Base-by-base conservation (phyloP, 2,797 vertebrate species). In the Mareca penelope region DNA sequence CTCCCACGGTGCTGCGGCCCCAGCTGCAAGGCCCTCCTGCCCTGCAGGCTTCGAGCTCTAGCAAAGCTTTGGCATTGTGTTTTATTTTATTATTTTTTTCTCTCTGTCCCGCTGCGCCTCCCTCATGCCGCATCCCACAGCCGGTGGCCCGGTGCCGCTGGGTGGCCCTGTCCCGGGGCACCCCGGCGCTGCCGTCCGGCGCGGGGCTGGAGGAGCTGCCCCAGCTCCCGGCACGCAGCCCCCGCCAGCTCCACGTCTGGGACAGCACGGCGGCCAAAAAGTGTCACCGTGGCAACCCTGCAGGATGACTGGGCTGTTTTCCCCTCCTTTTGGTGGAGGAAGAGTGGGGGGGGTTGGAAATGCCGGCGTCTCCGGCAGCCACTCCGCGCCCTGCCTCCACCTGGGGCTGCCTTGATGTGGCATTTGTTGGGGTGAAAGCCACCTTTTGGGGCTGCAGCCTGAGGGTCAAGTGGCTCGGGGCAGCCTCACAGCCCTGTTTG, bases 211-310 rank as follows among this genome's bases (percentile, higher is more conserved):
- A 65, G 63, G 37, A 52, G n/a, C 35, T 84, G 83, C 29, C 63
- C 75, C 73, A 22, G 53, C 80, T 95, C 69, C 61, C 57, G 19
- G 69, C 39, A 31, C 55, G 6, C 40, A 15, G 75, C 10, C n/a
- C 23, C 50, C 57, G 71, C 63, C 96, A 89, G 60, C 57, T 77
- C 52, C 19, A 40, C 0, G 4, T 17, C 64, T 37, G 60, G 68
- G 56, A 80, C 68, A 40, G 69, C 2, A 1, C 0, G 2, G 53
- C 28, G 0, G 78, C 81, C 84, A 76, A 77, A 85, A 88, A 59
- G 79, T 42, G 81, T 91, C 85, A 89, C 89, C 79, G 71, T 73
- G 81, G 89, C 87, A 88, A 87, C 81, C 6, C 82, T 46, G 64
- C 4, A 1, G 75, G 89, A 80, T 1, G 23, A 7, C 56, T 42